These are phyloP conservation scores for Nomada fucata DNA, from an alignment of 2,888 invertebrate species.

Conservation along the genomic window DNA sequence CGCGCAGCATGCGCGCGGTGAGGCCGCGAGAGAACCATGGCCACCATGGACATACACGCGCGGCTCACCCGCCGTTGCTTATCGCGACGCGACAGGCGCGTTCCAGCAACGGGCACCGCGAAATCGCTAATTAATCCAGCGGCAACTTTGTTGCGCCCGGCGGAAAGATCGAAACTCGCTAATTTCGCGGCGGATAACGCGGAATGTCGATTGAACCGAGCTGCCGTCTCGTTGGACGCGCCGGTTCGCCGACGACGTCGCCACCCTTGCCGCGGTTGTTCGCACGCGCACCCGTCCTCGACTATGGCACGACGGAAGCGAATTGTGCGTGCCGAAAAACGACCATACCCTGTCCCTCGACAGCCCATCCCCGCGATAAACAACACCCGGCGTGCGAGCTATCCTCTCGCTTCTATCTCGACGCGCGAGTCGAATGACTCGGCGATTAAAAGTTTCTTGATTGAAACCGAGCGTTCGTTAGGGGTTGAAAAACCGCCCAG, in stretches of 20 bases:
- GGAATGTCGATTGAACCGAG: constrained; percentile 31
- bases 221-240: not conserved
- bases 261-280: not conserved
- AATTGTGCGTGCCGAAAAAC: constrained; percentile 4
- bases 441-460: constrained; percentile 3
- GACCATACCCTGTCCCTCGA: not conserved
- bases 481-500: not conserved
- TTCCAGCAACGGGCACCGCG: constrained; percentile 2
- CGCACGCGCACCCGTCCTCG: constrained; percentile 4
- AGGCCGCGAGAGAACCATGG: not conserved
- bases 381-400: not conserved
- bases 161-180: constrained; percentile 35
- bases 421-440: not conserved
- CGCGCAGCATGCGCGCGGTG: too few relatives aligned
- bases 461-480: not conserved
- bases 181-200: constrained; percentile 17
- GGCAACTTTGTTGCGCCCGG: constrained; percentile 27
- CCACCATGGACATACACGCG: not conserved
- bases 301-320: too few relatives aligned
- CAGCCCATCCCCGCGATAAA: not conserved
- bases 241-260: not conserved
- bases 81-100: not conserved
- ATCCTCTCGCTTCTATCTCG: too few relatives aligned
- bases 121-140: constrained; percentile 55
- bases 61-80: not conserved